A percentile compares a stretch with the other conserved stretches of the same genome.
Conservation (phyloP, 2,797 vertebrate genomes). For the Balearica regulorum region DNA sequence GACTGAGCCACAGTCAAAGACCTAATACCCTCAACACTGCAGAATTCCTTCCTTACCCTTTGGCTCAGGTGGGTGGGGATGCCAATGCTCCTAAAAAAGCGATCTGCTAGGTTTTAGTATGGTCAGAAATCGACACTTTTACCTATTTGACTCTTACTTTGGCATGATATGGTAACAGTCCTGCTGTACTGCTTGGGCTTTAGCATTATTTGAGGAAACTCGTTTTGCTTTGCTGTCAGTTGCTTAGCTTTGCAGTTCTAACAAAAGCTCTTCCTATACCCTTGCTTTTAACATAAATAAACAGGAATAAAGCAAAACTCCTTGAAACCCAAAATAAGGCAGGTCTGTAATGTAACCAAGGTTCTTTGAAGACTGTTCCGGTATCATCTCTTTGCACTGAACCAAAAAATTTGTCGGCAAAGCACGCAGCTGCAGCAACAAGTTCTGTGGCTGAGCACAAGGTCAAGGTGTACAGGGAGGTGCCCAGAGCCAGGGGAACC, state of each 20-base stretch:
- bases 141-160: not conserved
- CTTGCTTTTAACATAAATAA: not conserved
- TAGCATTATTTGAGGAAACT: not conserved
- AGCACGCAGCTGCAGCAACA: rapidly evolving
- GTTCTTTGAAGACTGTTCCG: not conserved
- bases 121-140: not conserved
- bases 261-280: not conserved
- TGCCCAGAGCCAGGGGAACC: rapidly evolving
- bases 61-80: rapidly evolving
- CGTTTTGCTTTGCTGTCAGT: not conserved
- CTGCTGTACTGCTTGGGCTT: not conserved
- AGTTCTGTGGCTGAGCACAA: rapidly evolving
- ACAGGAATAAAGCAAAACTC: not conserved
- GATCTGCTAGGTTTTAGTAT: not conserved
- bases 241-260: not conserved
- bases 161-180: rapidly evolving
- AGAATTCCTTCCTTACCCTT: not conserved
- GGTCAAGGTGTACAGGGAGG: rapidly evolving
- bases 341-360: not conserved
- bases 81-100: not conserved
- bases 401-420: rapidly evolving
- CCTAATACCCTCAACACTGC: not conserved
- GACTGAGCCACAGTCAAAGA: not conserved
- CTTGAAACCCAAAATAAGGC: not conserved
- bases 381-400: not conserved